Percentiles rank a stretch among this genome's conserved stretches.
Conservation (phyloP, 2,888 invertebrate species). For the Drosophila nigritarsus region DNA sequence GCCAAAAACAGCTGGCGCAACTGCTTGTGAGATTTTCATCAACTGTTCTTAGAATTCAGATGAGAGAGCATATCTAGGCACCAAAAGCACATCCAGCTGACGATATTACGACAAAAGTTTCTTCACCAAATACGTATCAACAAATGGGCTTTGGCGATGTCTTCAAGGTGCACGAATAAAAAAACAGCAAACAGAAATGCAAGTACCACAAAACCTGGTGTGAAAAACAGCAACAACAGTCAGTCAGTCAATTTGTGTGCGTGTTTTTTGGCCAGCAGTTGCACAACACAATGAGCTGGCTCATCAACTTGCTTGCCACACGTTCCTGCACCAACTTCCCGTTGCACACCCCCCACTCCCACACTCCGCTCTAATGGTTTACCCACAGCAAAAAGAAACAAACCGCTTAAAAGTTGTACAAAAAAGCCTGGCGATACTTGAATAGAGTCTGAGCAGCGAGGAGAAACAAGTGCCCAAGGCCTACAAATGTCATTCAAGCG, state of each 20-base stretch:
- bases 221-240: slow-evolving; percentile 30
- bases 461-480: slow-evolving; percentile 48
- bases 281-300: slow-evolving; percentile 52
- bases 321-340: slow-evolving; percentile 3
- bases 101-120: slow-evolving; percentile 19
- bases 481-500: slow-evolving; percentile 69
- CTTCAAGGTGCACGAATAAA: slow-evolving; percentile 30
- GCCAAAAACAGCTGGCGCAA: slow-evolving; percentile 42
- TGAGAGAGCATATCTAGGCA: neutral
- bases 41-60: slow-evolving; percentile 10
- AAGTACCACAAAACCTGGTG: slow-evolving; percentile 13
- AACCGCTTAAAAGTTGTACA: slow-evolving; percentile 53
- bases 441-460: slow-evolving; percentile 1
- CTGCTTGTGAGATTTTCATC: slow-evolving; percentile 20
- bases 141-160: slow-evolving; percentile 22
- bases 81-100: neutral
- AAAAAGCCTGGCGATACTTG: slow-evolving; percentile 51
- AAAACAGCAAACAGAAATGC: slow-evolving; percentile 2
- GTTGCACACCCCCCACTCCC: neutral
- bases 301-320: slow-evolving; percentile 36
- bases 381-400: slow-evolving; percentile 49
- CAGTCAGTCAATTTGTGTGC: slow-evolving; percentile 22
- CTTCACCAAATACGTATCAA: neutral
- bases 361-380: slow-evolving; percentile 5
- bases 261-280: slow-evolving; percentile 43